These are phyloP conservation scores for Oasisia sp. DNA, from an alignment of 2,888 invertebrate genomes.

Conservation along the genomic window DNA sequence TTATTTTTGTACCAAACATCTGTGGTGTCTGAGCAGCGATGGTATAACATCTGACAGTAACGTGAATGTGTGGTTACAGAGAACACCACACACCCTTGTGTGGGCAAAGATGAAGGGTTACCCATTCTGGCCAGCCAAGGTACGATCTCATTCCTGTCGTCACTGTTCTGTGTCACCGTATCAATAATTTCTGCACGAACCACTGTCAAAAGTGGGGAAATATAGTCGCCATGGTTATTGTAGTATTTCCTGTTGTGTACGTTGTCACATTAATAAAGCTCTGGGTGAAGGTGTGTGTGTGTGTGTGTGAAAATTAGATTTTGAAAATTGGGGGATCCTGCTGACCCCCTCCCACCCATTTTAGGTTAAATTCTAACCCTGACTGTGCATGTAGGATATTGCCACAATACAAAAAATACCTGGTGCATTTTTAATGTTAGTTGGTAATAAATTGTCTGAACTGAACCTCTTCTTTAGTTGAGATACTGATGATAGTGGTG, in stretches of 20 bases:
- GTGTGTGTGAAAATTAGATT: no score
- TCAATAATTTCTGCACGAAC: background rate
- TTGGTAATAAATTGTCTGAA: background rate
- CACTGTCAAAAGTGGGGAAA: background rate
- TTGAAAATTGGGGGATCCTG: no score
- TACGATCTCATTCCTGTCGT: constrained; percentile 38
- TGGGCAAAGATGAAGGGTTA: constrained; percentile 98
- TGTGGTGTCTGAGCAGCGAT: background rate
- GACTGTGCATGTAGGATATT: no score
- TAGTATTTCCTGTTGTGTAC: background rate
- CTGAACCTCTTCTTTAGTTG: no score
- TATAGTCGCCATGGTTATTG: background rate
- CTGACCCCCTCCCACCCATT: no score
- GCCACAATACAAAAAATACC: no score
- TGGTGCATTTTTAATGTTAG: background rate
- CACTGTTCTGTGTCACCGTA: background rate
- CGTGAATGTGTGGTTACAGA: constrained; percentile 58
- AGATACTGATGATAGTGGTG: background rate
- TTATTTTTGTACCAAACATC: no score
- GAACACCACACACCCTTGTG: constrained; percentile 86
- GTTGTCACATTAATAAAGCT: background rate
- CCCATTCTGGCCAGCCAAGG: constrained; percentile 97
- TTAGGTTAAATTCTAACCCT: no score
- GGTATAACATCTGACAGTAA: background rate
- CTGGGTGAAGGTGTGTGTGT: background rate